Evolutionary conservation across 2,797 vertebrate genomes (phyloP).

Genomic region (Danio albolineatus): DNA sequence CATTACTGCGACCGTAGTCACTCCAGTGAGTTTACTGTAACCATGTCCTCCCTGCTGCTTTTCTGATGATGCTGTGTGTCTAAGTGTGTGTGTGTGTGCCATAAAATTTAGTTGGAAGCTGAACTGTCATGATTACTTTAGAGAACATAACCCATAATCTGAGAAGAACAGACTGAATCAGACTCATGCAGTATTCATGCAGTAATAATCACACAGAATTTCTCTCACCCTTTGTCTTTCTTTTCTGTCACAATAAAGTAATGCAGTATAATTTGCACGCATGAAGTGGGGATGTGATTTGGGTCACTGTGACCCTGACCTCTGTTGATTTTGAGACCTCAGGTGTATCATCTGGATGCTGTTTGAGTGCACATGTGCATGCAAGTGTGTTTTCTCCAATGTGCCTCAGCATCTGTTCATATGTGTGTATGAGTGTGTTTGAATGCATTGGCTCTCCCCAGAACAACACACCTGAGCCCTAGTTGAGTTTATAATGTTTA

Average conservation of each 20-base stretch:
- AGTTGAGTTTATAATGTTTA: constrained; percentile 43
- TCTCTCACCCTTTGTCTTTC: background rate
- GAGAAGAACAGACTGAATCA: constrained; percentile 10
- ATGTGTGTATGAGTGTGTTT: background rate
- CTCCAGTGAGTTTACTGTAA: constrained; percentile 2
- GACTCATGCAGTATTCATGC: constrained; percentile 17
- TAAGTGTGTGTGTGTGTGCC: background rate
- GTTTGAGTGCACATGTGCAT: constrained; percentile 15
- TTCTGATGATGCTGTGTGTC: background rate
- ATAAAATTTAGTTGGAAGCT: background rate
- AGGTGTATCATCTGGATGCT: constrained; percentile 7
- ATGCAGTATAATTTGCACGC: background rate
- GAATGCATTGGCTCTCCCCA: background rate
- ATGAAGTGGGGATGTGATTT: constrained; percentile 6
- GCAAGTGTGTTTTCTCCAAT: background rate
- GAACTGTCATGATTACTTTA: constrained; percentile 11
- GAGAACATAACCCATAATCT: constrained; percentile 7
- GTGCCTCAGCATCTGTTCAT: constrained; percentile 20
- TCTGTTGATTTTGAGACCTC: background rate
- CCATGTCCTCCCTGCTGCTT: constrained; percentile 1
- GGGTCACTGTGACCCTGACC: constrained; percentile 19
- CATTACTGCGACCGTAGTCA: background rate
- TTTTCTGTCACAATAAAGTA: constrained; percentile 4
- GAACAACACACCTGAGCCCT: constrained; percentile 43
- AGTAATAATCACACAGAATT: background rate